Evolutionary conservation across 2,113 vertebrate genomes (phyloP).

Genomic region (Semnopithecus entellus): DNA sequence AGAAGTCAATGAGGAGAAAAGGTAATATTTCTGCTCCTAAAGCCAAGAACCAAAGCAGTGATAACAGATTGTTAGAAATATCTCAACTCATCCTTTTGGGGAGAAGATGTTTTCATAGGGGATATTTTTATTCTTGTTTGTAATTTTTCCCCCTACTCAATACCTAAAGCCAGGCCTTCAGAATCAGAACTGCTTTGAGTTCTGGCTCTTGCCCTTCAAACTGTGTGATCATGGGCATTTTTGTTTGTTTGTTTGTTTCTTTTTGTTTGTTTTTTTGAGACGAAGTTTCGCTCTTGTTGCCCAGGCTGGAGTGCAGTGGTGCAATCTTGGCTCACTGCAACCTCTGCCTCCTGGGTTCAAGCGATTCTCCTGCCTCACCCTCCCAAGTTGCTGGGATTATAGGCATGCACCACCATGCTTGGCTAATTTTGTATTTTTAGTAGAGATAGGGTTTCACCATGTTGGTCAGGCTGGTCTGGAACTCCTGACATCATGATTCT

Average conservation of each 20-base stretch:
- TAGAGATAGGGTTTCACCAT: background rate
- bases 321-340: background rate
- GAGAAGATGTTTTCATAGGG: background rate
- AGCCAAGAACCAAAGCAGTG: background rate
- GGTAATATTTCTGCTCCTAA: background rate
- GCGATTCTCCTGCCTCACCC: background rate
- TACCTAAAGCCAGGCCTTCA: background rate
- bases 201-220: background rate
- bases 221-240: background rate
- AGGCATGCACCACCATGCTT: background rate
- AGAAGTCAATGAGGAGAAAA: background rate
- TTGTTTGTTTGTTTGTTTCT: background rate
- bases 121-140: background rate
- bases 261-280: background rate
- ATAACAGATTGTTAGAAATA: background rate
- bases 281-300: background rate
- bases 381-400: background rate
- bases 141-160: background rate
- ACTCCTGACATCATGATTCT: background rate
- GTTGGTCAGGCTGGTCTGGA: background rate
- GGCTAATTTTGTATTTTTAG: background rate
- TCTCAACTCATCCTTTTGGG: background rate
- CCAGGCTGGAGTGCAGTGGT: background rate
- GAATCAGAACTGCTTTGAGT: background rate
- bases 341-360: background rate